Conservation (phyloP, 2,888 invertebrate species). For the Cinara cedri region DNA sequence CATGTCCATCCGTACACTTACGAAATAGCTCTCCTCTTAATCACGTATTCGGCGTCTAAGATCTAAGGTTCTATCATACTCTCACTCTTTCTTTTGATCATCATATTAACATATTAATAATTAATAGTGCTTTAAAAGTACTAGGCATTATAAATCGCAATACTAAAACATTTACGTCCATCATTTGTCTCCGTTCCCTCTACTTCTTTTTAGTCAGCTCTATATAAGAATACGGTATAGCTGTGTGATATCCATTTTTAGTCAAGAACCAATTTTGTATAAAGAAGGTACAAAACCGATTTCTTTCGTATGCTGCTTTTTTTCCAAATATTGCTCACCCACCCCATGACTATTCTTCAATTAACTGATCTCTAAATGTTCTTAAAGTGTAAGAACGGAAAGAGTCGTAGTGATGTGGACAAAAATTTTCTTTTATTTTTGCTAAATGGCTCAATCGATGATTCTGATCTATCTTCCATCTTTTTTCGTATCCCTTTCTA, state of each 20-base stretch:
- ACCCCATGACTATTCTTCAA: background rate
- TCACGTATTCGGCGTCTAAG: background rate
- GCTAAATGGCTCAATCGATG: no score
- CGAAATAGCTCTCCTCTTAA: background rate
- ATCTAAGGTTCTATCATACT: slow-evolving; percentile 1
- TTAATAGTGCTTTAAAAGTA: background rate
- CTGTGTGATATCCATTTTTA: background rate
- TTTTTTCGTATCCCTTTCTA: no score
- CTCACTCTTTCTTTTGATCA: background rate
- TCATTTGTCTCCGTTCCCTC: background rate
- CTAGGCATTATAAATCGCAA: background rate
- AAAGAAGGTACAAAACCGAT: background rate
- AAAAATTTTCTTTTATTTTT: no score
- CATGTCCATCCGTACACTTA: background rate
- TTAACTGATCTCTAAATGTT: no score
- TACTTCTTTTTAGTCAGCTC: background rate
- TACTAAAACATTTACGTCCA: background rate
- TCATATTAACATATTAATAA: no score
- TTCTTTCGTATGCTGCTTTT: background rate
- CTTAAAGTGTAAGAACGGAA: no score
- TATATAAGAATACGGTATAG: background rate
- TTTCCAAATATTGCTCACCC: background rate
- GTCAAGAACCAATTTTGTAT: background rate
- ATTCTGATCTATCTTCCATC: no score
- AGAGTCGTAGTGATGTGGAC: no score